A percentile compares a stretch with the other conserved stretches of the same genome.
Evolutionary conservation across 2,888 invertebrate species (phyloP).

Genomic region (Caenorhabditis becei): DNA sequence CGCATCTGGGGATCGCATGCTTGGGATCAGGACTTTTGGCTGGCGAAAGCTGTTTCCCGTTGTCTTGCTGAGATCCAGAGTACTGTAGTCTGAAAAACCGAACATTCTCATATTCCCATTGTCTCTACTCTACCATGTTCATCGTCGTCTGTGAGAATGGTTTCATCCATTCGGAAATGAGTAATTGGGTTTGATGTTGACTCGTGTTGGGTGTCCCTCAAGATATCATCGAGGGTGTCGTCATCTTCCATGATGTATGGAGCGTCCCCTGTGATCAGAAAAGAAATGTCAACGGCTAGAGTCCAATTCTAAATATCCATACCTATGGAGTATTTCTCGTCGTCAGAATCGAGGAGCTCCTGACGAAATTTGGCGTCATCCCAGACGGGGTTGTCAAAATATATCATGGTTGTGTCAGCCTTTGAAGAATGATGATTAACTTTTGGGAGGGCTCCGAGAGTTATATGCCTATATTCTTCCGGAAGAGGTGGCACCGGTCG

Average conservation of each 20-base stretch:
- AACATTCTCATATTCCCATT: neutral
- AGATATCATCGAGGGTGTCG: constrained; percentile 42
- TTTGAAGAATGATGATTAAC: constrained; percentile 15
- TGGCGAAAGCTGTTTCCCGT: neutral
- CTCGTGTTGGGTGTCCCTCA: constrained; percentile 44
- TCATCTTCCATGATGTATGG: constrained; percentile 52
- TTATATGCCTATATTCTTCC: constrained; percentile 5
- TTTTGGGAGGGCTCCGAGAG: constrained; percentile 5
- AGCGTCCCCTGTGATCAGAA: constrained; percentile 18
- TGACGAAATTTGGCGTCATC: constrained; percentile 59
- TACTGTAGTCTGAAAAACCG: constrained; percentile 42
- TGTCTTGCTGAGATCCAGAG: constrained; percentile 20
- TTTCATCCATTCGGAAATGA: constrained; percentile 46
- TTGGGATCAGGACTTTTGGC: neutral
- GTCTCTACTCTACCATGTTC: constrained; percentile 37
- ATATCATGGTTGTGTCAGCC: constrained; percentile 54
- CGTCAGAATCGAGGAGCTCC: constrained; percentile 56
- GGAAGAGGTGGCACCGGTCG: constrained; percentile 22
- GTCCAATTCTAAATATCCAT: neutral
- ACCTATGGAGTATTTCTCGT: constrained; percentile 44
- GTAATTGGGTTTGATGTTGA: constrained; percentile 35
- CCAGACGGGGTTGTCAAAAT: constrained; percentile 58
- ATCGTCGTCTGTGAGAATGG: constrained; percentile 48
- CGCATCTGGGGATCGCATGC: constrained; percentile 8
- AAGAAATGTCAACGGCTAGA: neutral